Conservation (phyloP, 2,113 vertebrate species). For the Menura novaehollandiae region DNA sequence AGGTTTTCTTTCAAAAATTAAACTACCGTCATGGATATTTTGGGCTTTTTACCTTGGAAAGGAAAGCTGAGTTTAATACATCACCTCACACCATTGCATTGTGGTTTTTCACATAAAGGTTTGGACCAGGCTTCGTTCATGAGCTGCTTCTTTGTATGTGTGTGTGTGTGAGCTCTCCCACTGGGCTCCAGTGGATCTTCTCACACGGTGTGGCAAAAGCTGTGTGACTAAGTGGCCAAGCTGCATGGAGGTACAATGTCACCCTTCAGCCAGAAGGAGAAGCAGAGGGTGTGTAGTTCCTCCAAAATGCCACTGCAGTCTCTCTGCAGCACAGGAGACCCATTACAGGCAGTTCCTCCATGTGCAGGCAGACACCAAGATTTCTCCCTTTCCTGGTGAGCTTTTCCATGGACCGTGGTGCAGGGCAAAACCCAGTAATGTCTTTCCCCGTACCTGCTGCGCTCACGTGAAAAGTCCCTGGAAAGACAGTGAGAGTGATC, state of each 20-base stretch:
- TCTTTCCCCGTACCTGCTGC: neutral
- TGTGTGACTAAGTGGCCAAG: neutral
- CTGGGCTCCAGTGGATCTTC: neutral
- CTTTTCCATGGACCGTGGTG: neutral
- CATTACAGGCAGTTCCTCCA: neutral
- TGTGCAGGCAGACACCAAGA: neutral
- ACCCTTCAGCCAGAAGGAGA: neutral
- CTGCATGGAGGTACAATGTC: neutral
- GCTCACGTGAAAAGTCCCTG: neutral
- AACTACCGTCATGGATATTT: neutral
- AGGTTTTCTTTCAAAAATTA: neutral
- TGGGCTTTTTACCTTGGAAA: neutral
- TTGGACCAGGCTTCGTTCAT: neutral
- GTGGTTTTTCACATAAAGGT: neutral
- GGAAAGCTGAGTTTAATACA: neutral
- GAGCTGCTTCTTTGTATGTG: neutral
- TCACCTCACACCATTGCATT: neutral
- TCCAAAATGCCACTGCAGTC: neutral
- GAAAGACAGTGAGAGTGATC: neutral
- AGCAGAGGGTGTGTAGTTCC: neutral
- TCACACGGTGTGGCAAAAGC: neutral
- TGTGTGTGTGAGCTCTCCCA: rapidly evolving
- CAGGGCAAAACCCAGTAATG: neutral
- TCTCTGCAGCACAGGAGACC: neutral
- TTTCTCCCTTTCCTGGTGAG: neutral